Evolutionary conservation across 2,888 invertebrate species (phyloP).

Genomic region (Nycteola revayana): DNA sequence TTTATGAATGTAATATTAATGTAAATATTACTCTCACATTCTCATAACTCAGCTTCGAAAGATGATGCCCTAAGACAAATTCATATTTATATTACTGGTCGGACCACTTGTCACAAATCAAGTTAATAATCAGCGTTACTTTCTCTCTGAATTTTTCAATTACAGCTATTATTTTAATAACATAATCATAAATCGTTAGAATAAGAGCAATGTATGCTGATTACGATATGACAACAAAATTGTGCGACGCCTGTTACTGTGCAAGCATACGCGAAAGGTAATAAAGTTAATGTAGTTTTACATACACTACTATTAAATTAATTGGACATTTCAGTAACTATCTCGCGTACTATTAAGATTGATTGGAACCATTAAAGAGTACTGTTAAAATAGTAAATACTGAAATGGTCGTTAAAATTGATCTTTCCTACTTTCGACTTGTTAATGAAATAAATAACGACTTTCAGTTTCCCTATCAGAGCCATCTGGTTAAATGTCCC

Average conservation of each 20-base stretch:
- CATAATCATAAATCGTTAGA: slow-evolving; percentile 40
- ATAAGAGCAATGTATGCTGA: slow-evolving; percentile 45
- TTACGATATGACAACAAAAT: slow-evolving; percentile 50
- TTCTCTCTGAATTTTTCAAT: slow-evolving; percentile 40
- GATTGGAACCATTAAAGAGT: neutral
- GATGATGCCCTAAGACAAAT: slow-evolving; percentile 29
- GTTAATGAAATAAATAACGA: too few species aligned
- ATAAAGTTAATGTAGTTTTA: neutral
- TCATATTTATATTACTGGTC: slow-evolving; percentile 21
- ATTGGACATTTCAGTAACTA: neutral
- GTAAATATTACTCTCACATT: too few species aligned
- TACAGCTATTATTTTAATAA: slow-evolving; percentile 47
- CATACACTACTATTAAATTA: neutral
- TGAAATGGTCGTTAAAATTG: too few species aligned
- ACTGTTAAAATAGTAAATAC: too few species aligned
- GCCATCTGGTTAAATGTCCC: too few species aligned
- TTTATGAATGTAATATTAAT: too few species aligned
- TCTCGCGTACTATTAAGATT: too few species aligned
- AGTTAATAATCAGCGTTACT: slow-evolving; percentile 33
- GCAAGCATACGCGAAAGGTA: slow-evolving; percentile 4
- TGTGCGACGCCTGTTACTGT: slow-evolving; percentile 10
- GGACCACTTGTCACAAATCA: slow-evolving; percentile 37
- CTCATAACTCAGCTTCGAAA: slow-evolving; percentile 14
- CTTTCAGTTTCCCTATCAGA: too few species aligned
- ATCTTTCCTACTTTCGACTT: too few species aligned